Percentiles rank a stretch among this genome's conserved stretches.
Conservation (phyloP, 2,888 invertebrate species). For the Cyclophora albipunctata region DNA sequence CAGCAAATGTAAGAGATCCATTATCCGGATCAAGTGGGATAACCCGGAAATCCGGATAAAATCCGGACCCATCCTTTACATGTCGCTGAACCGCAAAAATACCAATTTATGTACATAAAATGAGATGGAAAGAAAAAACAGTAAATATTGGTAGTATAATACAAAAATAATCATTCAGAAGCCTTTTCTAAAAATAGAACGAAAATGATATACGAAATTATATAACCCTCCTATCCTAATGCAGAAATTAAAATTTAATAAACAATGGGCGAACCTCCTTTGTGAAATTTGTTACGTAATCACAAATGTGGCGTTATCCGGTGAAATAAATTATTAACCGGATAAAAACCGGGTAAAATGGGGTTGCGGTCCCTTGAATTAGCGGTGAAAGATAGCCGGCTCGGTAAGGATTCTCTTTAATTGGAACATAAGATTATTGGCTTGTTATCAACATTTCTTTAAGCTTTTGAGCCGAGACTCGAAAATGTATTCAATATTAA, state of each 20-base stretch:
- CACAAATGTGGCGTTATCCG: constrained; percentile 24
- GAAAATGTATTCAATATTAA: background rate
- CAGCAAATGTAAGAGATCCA: constrained; percentile 14
- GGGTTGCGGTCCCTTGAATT: constrained; percentile 11
- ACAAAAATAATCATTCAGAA: too few species aligned
- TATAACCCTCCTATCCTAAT: too few species aligned
- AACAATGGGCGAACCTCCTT: background rate
- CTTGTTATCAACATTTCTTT: constrained; percentile 4
- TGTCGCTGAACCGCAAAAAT: constrained; percentile 12
- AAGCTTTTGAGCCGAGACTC: constrained; percentile 1
- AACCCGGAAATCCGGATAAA: constrained; percentile 8
- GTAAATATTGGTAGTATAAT: too few species aligned
- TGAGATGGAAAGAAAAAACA: too few species aligned
- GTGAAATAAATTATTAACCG: constrained; percentile 31
- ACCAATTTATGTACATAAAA: constrained; percentile 9
- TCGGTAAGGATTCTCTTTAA: constrained; percentile 6
- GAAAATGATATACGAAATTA: too few species aligned
- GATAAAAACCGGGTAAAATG: constrained; percentile 19
- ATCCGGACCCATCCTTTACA: background rate
- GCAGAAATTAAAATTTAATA: too few species aligned
- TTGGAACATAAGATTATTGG: constrained; percentile 11
- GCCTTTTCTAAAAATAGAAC: too few species aligned
- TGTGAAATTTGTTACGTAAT: constrained; percentile 18
- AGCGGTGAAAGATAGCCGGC: constrained; percentile 11
- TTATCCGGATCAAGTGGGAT: constrained; percentile 17